These are phyloP conservation scores for Amazona vittata DNA, from an alignment of 2,113 vertebrate genomes.

Conservation along the genomic window DNA sequence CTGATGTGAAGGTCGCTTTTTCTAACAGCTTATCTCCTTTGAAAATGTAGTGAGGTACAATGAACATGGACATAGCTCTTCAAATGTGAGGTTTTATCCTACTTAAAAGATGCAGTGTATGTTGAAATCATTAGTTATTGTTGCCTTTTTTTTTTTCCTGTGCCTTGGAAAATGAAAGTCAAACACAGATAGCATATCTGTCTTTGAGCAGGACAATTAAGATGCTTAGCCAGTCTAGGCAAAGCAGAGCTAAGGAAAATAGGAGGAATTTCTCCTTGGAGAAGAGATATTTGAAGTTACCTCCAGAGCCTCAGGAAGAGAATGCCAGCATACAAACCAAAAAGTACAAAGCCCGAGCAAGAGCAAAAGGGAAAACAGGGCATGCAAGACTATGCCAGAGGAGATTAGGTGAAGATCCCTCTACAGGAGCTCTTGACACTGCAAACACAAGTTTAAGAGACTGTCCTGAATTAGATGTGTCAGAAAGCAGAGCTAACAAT, in stretches of 20 bases:
- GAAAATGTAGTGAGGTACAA: neutral
- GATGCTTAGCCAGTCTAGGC: neutral
- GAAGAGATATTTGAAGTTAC: conserved; percentile 13
- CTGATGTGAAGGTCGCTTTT: neutral
- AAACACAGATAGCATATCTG: neutral
- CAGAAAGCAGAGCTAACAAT: neutral
- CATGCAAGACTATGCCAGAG: neutral
- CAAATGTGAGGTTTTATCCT: neutral
- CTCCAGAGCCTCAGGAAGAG: neutral
- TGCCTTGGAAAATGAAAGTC: neutral
- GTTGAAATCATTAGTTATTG: neutral
- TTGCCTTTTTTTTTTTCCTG: neutral
- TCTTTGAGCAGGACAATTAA: neutral
- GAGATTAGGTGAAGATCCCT: conserved; percentile 42
- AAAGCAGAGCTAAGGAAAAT: neutral
- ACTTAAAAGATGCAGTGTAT: rapidly evolving
- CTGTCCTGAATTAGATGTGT: neutral
- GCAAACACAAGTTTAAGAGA: neutral
- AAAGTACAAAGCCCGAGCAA: neutral
- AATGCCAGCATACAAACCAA: neutral
- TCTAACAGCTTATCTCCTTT: neutral
- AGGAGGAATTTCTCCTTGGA: neutral
- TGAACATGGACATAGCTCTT: neutral
- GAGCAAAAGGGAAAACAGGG: conserved; percentile 18
- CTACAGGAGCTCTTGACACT: conserved; percentile 7